Conservation (phyloP, 2,888 invertebrate species). For the Drosophila leonis region DNA sequence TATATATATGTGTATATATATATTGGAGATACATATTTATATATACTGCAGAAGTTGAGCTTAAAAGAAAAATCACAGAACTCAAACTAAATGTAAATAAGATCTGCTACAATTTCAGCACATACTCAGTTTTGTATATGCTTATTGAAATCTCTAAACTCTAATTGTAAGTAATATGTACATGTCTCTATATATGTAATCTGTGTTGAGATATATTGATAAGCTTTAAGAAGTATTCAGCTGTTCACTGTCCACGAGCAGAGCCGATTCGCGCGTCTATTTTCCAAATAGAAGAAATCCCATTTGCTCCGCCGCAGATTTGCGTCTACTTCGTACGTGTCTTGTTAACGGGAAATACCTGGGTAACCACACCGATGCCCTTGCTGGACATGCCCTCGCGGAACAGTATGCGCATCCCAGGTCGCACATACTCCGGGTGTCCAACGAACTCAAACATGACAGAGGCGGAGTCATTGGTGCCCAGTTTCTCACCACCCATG, state of each 20-base stretch:
- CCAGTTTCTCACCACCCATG: conserved; percentile 86
- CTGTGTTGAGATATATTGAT: conserved; percentile 55
- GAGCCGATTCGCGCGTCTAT: conserved; percentile 1
- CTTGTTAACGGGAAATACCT: conserved; percentile 88
- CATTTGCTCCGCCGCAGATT: conserved; percentile 21
- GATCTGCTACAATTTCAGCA: conserved; percentile 61
- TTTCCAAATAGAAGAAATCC: conserved; percentile 24
- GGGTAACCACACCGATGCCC: conserved; percentile 94
- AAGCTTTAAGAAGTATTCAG: conserved; percentile 40
- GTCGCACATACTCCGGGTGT: conserved; percentile 94
- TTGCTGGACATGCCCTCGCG: conserved; percentile 92
- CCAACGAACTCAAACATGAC: conserved; percentile 95
- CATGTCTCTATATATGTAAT: conserved; percentile 50
- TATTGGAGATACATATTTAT: conserved; percentile 14
- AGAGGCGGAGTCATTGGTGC: conserved; percentile 94
- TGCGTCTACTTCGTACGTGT: conserved; percentile 51
- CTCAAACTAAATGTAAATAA: conserved; percentile 71
- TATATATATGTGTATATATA: conserved; percentile 18
- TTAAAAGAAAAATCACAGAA: conserved; percentile 79
- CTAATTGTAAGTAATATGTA: conserved; percentile 65
- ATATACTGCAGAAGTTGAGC: conserved; percentile 62
- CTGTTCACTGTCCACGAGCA: conserved; percentile 20
- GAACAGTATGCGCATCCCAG: conserved; percentile 92
- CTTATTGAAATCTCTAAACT: conserved; percentile 46
- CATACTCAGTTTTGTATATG: conserved; percentile 17